A percentile compares a stretch with the other conserved stretches of the same genome.
Evolutionary conservation across 2,113 vertebrate species (phyloP).

Genomic region (Hassar affinis): DNA sequence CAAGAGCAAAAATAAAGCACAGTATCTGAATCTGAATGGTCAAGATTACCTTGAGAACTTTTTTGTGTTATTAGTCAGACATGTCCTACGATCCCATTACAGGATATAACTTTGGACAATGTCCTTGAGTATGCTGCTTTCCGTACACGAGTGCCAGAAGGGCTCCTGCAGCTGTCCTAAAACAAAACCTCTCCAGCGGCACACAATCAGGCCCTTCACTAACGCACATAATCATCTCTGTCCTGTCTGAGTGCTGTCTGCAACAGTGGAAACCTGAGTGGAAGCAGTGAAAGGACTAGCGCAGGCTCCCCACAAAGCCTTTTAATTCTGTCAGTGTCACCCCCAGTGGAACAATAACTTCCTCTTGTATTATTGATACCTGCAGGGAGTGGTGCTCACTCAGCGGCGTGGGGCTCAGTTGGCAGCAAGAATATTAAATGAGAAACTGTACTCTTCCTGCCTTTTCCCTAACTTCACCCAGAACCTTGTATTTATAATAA

Average conservation of each 20-base stretch:
- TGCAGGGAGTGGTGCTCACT: constrained; percentile 72
- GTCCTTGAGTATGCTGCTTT: constrained; percentile 67
- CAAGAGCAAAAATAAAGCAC: constrained; percentile 42
- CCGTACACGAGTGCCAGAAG: constrained; percentile 58
- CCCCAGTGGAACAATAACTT: constrained; percentile 76
- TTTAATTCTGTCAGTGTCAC: constrained; percentile 67
- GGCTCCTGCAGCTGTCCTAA: constrained; percentile 64
- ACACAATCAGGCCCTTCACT: constrained; percentile 74
- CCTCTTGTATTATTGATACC: constrained; percentile 81
- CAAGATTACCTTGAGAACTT: constrained; percentile 63
- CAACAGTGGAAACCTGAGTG: constrained; percentile 71
- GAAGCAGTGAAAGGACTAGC: constrained; percentile 69
- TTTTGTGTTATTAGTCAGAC: constrained; percentile 45
- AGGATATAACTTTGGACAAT: constrained; percentile 59
- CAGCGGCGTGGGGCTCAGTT: constrained; percentile 68
- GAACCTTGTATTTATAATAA: constrained; percentile 10
- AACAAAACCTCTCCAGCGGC: constrained; percentile 59
- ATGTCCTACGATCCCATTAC: constrained; percentile 49
- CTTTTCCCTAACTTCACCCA: constrained; percentile 29
- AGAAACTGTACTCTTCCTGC: constrained; percentile 67
- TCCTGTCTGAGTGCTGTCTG: constrained; percentile 67
- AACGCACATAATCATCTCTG: constrained; percentile 62
- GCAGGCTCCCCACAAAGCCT: constrained; percentile 53
- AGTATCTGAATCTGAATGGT: constrained; percentile 64
- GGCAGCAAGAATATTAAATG: constrained; percentile 76